Evolutionary conservation across 2,113 vertebrate species (phyloP).

Genomic region (Arizona elegans): DNA sequence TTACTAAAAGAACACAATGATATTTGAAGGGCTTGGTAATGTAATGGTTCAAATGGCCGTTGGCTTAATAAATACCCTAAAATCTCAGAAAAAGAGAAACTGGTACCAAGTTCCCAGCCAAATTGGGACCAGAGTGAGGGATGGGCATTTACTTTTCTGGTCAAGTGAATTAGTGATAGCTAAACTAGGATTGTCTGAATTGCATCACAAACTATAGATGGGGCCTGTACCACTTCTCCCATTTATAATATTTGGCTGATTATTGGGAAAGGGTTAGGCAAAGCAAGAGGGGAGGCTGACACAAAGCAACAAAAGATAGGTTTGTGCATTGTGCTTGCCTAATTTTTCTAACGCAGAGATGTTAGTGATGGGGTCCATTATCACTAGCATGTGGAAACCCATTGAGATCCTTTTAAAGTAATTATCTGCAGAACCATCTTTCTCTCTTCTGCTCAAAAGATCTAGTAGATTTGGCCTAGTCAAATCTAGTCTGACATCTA

Average conservation of each 20-base stretch:
- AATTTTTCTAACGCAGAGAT: not conserved
- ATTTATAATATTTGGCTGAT: not conserved
- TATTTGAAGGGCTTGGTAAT: not conserved
- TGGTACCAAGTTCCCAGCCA: not conserved
- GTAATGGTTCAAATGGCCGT: not conserved
- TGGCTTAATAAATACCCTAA: not conserved
- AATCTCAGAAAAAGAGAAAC: not conserved
- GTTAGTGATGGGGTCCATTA: not conserved
- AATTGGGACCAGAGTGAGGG: not conserved
- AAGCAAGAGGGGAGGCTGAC: not conserved
- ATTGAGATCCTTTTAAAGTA: not conserved
- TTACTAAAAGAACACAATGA: not conserved
- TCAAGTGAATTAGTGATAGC: not conserved
- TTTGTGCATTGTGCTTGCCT: not conserved
- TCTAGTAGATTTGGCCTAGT: too few species aligned
- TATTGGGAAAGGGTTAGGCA: not conserved
- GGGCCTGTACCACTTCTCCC: not conserved
- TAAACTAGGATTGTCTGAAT: not conserved
- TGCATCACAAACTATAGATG: not conserved
- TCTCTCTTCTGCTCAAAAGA: too few species aligned
- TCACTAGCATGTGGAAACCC: not conserved
- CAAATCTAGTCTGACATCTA: too few species aligned
- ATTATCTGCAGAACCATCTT: not conserved
- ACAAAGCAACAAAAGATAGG: slow-evolving; percentile 12
- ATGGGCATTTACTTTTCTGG: not conserved